phyloP scores from a whole-genome alignment of 30 jellyfish, hydroid and myxozoan species.

The Sanderia malayensis region DNA sequence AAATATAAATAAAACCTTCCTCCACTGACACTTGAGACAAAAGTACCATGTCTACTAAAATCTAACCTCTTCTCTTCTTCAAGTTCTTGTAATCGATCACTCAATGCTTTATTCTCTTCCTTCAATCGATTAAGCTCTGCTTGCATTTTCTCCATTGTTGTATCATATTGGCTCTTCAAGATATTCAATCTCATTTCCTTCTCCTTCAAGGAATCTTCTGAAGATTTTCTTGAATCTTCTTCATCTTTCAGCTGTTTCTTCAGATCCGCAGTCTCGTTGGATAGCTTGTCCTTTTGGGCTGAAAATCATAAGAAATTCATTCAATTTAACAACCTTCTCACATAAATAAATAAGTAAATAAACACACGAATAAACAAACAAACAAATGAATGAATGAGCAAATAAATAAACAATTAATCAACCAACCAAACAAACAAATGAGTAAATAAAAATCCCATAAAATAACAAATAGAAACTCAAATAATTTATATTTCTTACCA shows the following conservation, averaged over 20 bases:
- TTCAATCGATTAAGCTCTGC: slow-evolving; percentile 28
- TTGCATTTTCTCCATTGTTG: slow-evolving; percentile 29
- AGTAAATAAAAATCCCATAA: too few species aligned
- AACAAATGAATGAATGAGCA: too few species aligned
- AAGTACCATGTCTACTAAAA: too few species aligned
- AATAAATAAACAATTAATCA: too few species aligned
- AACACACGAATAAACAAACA: too few species aligned
- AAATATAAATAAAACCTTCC: too few species aligned
- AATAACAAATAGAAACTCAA: too few species aligned
- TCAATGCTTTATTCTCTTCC: slow-evolving; percentile 4
- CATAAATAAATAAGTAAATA: too few species aligned
- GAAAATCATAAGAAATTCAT: slow-evolving; percentile 6
- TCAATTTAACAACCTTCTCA: too few species aligned
- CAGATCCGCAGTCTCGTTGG: slow-evolving; percentile 45
- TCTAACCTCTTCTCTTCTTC: slow-evolving; percentile 45
- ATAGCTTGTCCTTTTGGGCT: slow-evolving; percentile 48
- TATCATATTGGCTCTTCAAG: slow-evolving; percentile 44
- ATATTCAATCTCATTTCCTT: slow-evolving; percentile 44
- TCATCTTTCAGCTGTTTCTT: slow-evolving; percentile 16
- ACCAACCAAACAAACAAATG: too few species aligned
- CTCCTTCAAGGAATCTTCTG: slow-evolving; percentile 35
- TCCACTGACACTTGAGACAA: too few species aligned
- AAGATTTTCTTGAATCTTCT: slow-evolving; percentile 20
- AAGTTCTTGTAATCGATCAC: slow-evolving; percentile 6
- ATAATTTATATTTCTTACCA: too few species aligned